Conservation (phyloP, 2,797 vertebrate species). For the Betta splendens region DNA sequence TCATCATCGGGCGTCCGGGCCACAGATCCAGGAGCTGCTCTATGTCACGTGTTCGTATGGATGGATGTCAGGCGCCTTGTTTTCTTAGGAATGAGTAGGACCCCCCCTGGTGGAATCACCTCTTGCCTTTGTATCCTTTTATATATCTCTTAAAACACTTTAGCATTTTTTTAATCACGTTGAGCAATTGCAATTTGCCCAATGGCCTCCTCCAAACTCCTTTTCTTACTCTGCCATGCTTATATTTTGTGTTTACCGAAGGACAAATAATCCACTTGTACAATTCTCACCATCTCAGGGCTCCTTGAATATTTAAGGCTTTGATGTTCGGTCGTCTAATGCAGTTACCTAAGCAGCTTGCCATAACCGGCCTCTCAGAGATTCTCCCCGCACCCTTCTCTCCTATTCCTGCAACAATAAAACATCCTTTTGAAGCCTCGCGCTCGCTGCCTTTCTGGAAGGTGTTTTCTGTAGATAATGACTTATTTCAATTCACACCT, state of each 20-base stretch:
- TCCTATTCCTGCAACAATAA: slow-evolving; percentile 48
- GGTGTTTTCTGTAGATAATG: slow-evolving; percentile 75
- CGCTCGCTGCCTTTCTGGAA: slow-evolving; percentile 53
- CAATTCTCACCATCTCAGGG: slow-evolving; percentile 48
- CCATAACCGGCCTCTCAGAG: slow-evolving; percentile 60
- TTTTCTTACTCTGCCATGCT: slow-evolving; percentile 13
- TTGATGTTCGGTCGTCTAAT: slow-evolving; percentile 71
- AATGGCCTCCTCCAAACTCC: slow-evolving; percentile 15
- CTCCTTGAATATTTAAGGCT: slow-evolving; percentile 64
- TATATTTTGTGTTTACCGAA: slow-evolving; percentile 47
- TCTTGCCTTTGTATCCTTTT: slow-evolving; percentile 10
- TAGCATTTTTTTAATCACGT: slow-evolving; percentile 15
- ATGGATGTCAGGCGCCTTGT: slow-evolving; percentile 16
- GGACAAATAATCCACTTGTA: slow-evolving; percentile 69
- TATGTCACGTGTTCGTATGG: slow-evolving; percentile 24
- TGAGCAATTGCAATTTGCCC: slow-evolving; percentile 13
- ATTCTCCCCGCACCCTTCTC: slow-evolving; percentile 30
- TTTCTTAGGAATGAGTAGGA: slow-evolving; percentile 20
- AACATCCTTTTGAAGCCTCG: slow-evolving; percentile 67
- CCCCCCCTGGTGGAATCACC: slow-evolving; percentile 7
- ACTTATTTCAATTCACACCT: slow-evolving; percentile 68
- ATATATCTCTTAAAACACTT: slow-evolving; percentile 15
- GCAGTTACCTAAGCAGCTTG: slow-evolving; percentile 68
- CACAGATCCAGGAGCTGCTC: slow-evolving; percentile 30
- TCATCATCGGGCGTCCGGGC: slow-evolving; percentile 44